Percentiles rank a stretch among this genome's conserved stretches.
These are phyloP conservation scores for Agelaius phoeniceus DNA, from an alignment of 2,113 vertebrate genomes.

Conservation along the genomic window DNA sequence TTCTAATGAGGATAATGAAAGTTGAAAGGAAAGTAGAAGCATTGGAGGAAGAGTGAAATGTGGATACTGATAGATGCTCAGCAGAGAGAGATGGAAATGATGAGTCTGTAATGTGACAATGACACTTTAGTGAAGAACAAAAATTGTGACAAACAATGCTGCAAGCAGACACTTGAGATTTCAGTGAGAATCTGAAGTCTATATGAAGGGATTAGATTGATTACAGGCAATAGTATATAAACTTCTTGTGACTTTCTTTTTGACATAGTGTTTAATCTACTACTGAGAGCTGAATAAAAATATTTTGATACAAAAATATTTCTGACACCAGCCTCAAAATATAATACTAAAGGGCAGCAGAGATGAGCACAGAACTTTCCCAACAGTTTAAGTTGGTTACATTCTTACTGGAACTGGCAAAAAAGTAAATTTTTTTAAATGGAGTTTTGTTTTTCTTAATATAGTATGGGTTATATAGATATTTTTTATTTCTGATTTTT, in stretches of 20 bases:
- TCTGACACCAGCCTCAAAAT: not conserved
- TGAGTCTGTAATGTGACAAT: conserved; percentile 50
- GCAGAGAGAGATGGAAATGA: conserved; percentile 41
- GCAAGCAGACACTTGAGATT: conserved; percentile 18
- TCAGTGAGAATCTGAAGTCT: not conserved
- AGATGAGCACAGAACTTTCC: not conserved
- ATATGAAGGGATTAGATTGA: not conserved
- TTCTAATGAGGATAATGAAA: conserved; percentile 71
- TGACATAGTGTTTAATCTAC: not conserved
- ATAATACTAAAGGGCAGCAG: not conserved
- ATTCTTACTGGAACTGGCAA: not conserved
- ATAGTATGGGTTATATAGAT: not conserved
- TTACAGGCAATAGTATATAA: not conserved
- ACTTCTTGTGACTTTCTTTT: conserved; percentile 2
- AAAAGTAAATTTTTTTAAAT: not conserved
- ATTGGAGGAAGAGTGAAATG: not conserved
- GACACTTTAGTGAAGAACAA: conserved; percentile 25
- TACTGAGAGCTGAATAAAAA: conserved; percentile 8
- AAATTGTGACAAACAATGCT: conserved; percentile 19
- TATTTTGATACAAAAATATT: conserved; percentile 3
- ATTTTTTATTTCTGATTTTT: not conserved
- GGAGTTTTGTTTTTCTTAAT: not conserved
- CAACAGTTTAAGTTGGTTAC: not conserved
- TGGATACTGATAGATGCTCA: conserved; percentile 31
- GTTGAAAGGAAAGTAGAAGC: conserved; percentile 60